These are phyloP conservation scores for Cuculus canorus DNA, from an alignment of 2,797 vertebrate genomes.

Conservation along the genomic window DNA sequence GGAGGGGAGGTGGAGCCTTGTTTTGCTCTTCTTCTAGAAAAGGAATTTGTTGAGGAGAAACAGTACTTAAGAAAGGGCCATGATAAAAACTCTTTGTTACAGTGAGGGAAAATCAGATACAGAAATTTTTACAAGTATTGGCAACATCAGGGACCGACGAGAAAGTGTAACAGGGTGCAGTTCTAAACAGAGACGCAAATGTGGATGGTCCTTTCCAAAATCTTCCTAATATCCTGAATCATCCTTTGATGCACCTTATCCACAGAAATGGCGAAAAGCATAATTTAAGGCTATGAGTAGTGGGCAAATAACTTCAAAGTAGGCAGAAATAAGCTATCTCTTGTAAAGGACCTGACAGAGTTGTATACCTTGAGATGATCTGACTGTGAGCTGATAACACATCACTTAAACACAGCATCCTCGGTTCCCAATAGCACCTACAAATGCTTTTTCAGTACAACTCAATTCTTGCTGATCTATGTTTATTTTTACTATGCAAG, in stretches of 20 bases:
- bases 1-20: neutral
- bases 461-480: neutral
- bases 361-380: neutral
- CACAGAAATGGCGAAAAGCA: neutral
- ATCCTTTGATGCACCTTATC: neutral
- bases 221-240: neutral
- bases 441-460: accelerated
- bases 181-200: neutral
- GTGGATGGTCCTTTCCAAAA: neutral
- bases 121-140: neutral
- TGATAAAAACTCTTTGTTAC: neutral
- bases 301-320: neutral
- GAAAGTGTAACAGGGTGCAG: neutral
- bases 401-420: neutral
- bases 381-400: neutral
- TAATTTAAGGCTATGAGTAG: neutral
- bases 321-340: neutral
- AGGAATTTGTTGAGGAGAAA: accelerated
- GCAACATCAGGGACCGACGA: accelerated
- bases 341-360: neutral
- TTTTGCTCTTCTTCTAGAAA: neutral
- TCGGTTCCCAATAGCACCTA: accelerated
- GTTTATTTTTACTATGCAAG: neutral
- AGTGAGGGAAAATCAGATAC: neutral
- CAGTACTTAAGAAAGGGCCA: neutral